Conservation (phyloP, 2,797 vertebrate genomes). For the Propithecus perrieri region DNA sequence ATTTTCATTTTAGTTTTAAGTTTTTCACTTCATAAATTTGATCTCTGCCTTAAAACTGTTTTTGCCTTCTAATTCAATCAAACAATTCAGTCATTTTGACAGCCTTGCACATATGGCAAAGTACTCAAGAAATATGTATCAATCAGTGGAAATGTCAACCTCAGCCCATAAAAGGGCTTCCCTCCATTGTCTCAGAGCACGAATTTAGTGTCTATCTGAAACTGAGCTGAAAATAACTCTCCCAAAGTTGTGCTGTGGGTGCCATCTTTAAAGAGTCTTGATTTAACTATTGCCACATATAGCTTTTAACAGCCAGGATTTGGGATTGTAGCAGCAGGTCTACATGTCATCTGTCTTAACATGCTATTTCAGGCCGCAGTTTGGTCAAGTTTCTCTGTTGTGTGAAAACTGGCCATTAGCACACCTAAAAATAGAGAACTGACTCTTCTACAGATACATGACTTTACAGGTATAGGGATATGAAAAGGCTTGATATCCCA, state of each 20-base stretch:
- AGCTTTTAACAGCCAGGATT: slow-evolving; percentile 57
- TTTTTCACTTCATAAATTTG: slow-evolving; percentile 52
- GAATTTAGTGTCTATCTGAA: slow-evolving; percentile 21
- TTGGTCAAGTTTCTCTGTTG: slow-evolving; percentile 47
- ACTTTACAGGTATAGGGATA: slow-evolving; percentile 25
- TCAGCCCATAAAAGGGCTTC: slow-evolving; percentile 34
- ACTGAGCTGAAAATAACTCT: slow-evolving; percentile 50
- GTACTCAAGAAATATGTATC: slow-evolving; percentile 36
- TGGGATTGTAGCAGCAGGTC: background rate
- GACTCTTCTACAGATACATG: slow-evolving; percentile 16
- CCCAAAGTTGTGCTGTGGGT: background rate
- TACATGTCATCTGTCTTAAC: slow-evolving; percentile 49
- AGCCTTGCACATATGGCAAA: background rate
- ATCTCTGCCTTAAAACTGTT: slow-evolving; percentile 40
- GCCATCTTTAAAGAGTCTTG: slow-evolving; percentile 37
- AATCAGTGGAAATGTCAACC: slow-evolving; percentile 56
- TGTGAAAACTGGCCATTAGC: slow-evolving; percentile 68
- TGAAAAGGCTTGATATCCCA: slow-evolving; percentile 46
- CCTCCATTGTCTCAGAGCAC: slow-evolving; percentile 7
- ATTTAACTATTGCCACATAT: slow-evolving; percentile 43
- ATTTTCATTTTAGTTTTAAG: slow-evolving; percentile 47
- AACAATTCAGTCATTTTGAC: slow-evolving; percentile 43
- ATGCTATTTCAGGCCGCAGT: slow-evolving; percentile 56
- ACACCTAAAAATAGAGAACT: slow-evolving; percentile 55
- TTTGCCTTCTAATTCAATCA: slow-evolving; percentile 52